A percentile compares a stretch with the other conserved stretches of the same genome.
These are phyloP conservation scores for Sardinella longiceps DNA, from an alignment of 2,797 vertebrate species.

Conservation along the genomic window DNA sequence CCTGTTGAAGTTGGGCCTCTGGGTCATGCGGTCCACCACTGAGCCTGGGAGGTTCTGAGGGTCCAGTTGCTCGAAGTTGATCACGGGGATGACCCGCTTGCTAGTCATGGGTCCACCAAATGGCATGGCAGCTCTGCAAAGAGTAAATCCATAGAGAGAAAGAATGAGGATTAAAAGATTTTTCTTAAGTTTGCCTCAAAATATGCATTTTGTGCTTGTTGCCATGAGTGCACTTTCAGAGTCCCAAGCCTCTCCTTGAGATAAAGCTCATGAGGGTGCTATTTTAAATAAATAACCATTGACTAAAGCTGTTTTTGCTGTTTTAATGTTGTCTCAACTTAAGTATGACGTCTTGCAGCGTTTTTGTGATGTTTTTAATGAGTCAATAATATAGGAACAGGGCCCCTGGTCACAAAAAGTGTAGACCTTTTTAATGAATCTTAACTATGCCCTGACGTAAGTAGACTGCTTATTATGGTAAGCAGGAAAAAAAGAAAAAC, in stretches of 20 bases:
- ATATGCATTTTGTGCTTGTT: not conserved
- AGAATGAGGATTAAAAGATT: not conserved
- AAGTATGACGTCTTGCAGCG: too few species aligned
- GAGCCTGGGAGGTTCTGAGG: constrained; percentile 62
- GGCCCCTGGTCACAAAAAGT: too few species aligned
- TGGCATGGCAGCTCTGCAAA: constrained; percentile 81
- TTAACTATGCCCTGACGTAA: not conserved
- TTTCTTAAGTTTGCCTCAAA: not conserved
- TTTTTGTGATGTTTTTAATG: not conserved
- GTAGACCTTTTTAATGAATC: too few species aligned
- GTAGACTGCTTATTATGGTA: not conserved
- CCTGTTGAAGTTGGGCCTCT: constrained; percentile 89
- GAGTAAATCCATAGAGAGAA: constrained; percentile 26
- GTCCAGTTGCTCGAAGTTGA: constrained; percentile 69
- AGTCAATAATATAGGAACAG: not conserved
- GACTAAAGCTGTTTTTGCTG: not conserved
- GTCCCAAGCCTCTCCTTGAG: not conserved
- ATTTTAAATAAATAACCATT: not conserved
- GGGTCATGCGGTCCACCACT: constrained; percentile 72
- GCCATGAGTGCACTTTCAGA: not conserved
- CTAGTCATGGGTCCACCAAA: constrained; percentile 78
- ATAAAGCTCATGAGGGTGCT: not conserved
- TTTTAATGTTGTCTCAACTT: too few species aligned
- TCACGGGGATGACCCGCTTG: constrained; percentile 70
- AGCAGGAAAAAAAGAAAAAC: not conserved